phyloP scores from a whole-genome alignment of 2,797 vertebrate genomes.

The Manis crassicaudata region DNA sequence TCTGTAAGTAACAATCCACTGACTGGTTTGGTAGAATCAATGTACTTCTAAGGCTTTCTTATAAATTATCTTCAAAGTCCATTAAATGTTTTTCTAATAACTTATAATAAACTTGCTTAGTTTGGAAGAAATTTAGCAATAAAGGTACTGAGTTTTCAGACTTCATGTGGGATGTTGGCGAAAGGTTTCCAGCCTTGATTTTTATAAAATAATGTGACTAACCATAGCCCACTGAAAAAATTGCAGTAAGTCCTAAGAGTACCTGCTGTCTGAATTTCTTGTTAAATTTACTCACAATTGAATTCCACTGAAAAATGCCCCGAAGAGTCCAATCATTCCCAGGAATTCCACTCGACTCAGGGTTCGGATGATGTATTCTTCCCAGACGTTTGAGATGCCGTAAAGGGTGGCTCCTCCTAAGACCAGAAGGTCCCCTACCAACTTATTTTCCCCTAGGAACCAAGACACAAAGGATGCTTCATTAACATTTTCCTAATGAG shows the following conservation, averaged over 20 bases:
- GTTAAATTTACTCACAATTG: slow-evolving; percentile 92
- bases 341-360: slow-evolving; percentile 95
- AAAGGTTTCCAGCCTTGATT: neutral
- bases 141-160: neutral
- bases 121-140: neutral
- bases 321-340: slow-evolving; percentile 97
- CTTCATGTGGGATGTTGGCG: neutral
- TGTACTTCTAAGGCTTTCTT: neutral
- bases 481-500: slow-evolving; percentile 25
- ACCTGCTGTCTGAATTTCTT: neutral
- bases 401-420: slow-evolving; percentile 94
- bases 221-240: neutral
- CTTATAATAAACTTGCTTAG: slow-evolving; percentile 3
- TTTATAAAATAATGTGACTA: slow-evolving; percentile 12
- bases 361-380: slow-evolving; percentile 96
- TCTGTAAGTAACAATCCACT: neutral
- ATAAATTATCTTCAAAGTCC: slow-evolving; percentile 41
- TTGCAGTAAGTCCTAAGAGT: neutral
- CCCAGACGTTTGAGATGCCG: slow-evolving; percentile 94
- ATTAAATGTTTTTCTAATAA: slow-evolving; percentile 17
- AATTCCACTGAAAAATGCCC: slow-evolving; percentile 98
- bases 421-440: slow-evolving; percentile 95
- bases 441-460: slow-evolving; percentile 92
- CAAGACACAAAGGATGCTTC: slow-evolving; percentile 67
- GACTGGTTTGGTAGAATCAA: neutral